Evolutionary conservation across 2,888 invertebrate genomes (phyloP).

Genomic region (Melieria crassipennis): DNA sequence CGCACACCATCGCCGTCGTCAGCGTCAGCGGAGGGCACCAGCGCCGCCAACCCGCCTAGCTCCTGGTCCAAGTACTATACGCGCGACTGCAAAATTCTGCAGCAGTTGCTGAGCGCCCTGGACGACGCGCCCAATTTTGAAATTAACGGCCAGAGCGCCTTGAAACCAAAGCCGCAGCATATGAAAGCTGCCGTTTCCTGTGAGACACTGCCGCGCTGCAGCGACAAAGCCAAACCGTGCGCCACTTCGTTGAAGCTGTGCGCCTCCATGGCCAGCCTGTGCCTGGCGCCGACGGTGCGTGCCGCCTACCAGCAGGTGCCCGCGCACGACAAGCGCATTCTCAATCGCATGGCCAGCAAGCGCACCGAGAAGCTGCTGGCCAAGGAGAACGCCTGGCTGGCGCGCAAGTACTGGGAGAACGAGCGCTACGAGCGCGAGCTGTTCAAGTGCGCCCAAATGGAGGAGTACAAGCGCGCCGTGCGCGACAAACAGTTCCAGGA

Average conservation of each 20-base stretch:
- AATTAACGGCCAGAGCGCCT: slow-evolving; percentile 43
- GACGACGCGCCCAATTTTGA: slow-evolving; percentile 44
- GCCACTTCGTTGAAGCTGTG: slow-evolving; percentile 48
- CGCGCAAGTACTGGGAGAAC: slow-evolving; percentile 64
- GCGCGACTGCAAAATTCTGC: slow-evolving; percentile 59
- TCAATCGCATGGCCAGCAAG: slow-evolving; percentile 65
- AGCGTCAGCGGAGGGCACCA: neutral
- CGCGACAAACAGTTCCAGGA: slow-evolving; percentile 63
- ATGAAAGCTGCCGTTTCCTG: slow-evolving; percentile 1
- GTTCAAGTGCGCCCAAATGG: slow-evolving; percentile 62
- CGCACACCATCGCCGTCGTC: slow-evolving; percentile 34
- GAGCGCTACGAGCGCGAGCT: slow-evolving; percentile 63
- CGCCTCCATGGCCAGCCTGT: slow-evolving; percentile 62
- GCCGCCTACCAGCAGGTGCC: slow-evolving; percentile 60
- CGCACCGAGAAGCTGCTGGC: slow-evolving; percentile 57
- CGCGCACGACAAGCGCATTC: slow-evolving; percentile 62
- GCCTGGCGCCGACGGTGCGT: slow-evolving; percentile 57
- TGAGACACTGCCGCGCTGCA: slow-evolving; percentile 3
- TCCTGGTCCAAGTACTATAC: slow-evolving; percentile 39
- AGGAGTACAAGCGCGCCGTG: slow-evolving; percentile 60
- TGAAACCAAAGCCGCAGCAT: slow-evolving; percentile 26
- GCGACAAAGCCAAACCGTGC: neutral
- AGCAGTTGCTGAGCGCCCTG: slow-evolving; percentile 43
- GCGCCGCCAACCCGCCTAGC: slow-evolving; percentile 19
- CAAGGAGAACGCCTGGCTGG: slow-evolving; percentile 63